Evolutionary conservation across 2,888 invertebrate species (phyloP).

Genomic region (Holacanthella duospinosa): DNA sequence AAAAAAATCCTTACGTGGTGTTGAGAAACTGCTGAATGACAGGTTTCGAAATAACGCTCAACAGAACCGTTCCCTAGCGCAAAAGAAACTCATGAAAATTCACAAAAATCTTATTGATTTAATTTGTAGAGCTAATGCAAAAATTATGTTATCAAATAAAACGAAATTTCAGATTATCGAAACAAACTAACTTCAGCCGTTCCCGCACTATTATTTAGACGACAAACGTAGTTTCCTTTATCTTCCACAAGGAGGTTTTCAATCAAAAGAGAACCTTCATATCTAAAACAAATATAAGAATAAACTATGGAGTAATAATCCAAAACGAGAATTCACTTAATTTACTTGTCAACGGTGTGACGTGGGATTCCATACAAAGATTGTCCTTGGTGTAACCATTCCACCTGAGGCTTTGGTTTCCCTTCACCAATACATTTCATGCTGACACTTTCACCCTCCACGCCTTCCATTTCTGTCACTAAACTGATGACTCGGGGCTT

Average conservation of each 20-base stretch:
- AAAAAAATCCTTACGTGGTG: slow-evolving; percentile 46
- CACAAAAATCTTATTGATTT: too few relatives aligned
- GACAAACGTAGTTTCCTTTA: slow-evolving; percentile 67
- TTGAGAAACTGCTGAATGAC: slow-evolving; percentile 67
- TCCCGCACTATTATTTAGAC: slow-evolving; percentile 68
- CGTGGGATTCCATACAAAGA: slow-evolving; percentile 59
- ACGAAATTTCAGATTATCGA: too few relatives aligned
- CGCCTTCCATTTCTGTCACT: slow-evolving; percentile 53
- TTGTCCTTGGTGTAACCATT: slow-evolving; percentile 60
- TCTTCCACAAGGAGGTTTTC: slow-evolving; percentile 63
- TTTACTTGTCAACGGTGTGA: slow-evolving; percentile 51
- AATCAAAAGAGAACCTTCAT: slow-evolving; percentile 60
- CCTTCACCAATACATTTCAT: slow-evolving; percentile 68
- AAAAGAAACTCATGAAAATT: too few relatives aligned
- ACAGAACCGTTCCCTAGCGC: slow-evolving; percentile 55
- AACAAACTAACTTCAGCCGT: slow-evolving; percentile 35
- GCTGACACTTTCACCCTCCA: slow-evolving; percentile 67
- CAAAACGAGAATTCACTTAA: neutral
- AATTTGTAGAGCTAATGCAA: neutral
- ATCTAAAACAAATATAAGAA: slow-evolving; percentile 34
- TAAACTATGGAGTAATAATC: neutral
- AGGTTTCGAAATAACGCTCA: slow-evolving; percentile 66
- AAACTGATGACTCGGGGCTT: slow-evolving; percentile 43
- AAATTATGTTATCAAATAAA: neutral
- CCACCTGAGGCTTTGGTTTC: slow-evolving; percentile 70